Base-by-base conservation (phyloP, 2,888 invertebrate species). In the Cylindroiulus punctatus region DNA sequence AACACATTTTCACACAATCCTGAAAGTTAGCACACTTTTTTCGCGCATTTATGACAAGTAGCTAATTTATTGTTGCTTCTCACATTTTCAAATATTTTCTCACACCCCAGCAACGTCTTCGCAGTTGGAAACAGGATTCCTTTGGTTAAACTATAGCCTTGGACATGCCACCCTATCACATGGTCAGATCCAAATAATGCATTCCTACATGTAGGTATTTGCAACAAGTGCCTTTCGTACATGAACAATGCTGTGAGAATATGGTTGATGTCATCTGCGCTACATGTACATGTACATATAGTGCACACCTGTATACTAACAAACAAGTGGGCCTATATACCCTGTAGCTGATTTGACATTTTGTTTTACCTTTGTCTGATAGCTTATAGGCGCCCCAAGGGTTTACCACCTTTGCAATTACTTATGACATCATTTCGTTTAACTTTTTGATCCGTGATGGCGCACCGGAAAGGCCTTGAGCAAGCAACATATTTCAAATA, bases 21-120 rank as follows among this genome's bases (percentile, higher is more conserved):
- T 65, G 65, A 65, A 65, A 65, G 65, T 26, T 65, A 26, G 26
- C 65, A 65, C 65, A n/a, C n/a, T 57, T 47, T 65, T 65, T 65
- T 65, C 65, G 26, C 65, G 65, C 65, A 65, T 65, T 8, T 65
- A 65, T 65, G 65, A 65, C 65, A 65, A 65, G 65, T 10, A 65
- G 65, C 65, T 65, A 65, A 65, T 65, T 65, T 65, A 65, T 65
- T n/a, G 26, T 26, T 22, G 26, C 22, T 65, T 65, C 65, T 65
- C 65, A 26, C 65, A 65, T 57, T 47, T 47, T 47, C 19, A 12
- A 3, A 47, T 17, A 47, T 47, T 17, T 47, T 22, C 22, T 57
- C 57, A 57, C 57, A 57, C 26, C 26, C 65, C 65, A 65, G 10
- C 0, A 26, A 19, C 5, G 10, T 22, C 8, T n/a, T 12, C 1